Conservation (phyloP, 2,113 vertebrate species). For the Ramphastos sulfuratus region DNA sequence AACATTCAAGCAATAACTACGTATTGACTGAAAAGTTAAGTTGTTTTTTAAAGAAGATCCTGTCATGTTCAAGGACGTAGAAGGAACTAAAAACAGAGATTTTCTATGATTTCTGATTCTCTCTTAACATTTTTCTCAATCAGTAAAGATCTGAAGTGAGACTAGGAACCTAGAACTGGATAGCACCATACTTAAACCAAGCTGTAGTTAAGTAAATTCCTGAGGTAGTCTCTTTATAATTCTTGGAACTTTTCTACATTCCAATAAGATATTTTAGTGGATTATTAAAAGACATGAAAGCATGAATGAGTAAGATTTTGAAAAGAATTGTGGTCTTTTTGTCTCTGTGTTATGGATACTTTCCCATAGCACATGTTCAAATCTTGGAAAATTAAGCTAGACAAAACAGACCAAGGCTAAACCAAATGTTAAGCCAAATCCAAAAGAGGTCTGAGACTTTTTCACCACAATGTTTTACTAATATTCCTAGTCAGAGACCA, state of each 20-base stretch:
- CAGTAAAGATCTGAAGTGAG: background rate
- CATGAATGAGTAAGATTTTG: background rate
- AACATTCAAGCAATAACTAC: background rate
- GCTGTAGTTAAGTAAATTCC: background rate
- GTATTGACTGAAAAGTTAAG: background rate
- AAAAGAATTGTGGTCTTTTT: slow-evolving; percentile 24
- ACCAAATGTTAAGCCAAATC: slow-evolving; percentile 4
- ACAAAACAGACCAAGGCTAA: slow-evolving; percentile 36
- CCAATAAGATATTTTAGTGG: background rate
- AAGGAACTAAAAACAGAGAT: background rate
- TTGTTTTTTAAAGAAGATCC: background rate
- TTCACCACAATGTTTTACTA: slow-evolving; percentile 13
- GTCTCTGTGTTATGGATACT: background rate
- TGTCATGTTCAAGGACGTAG: background rate
- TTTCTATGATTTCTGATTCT: background rate
- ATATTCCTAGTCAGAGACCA: background rate
- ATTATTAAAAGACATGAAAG: background rate
- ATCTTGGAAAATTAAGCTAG: slow-evolving; percentile 17
- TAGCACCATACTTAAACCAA: background rate
- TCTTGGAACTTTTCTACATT: background rate
- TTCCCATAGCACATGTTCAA: slow-evolving; percentile 11
- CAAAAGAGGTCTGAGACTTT: background rate
- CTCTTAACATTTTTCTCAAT: background rate
- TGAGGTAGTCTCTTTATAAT: background rate
- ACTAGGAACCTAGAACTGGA: background rate